These are phyloP conservation scores for Eupithecia pulchellata DNA, from an alignment of 2,888 invertebrate genomes.

Conservation along the genomic window DNA sequence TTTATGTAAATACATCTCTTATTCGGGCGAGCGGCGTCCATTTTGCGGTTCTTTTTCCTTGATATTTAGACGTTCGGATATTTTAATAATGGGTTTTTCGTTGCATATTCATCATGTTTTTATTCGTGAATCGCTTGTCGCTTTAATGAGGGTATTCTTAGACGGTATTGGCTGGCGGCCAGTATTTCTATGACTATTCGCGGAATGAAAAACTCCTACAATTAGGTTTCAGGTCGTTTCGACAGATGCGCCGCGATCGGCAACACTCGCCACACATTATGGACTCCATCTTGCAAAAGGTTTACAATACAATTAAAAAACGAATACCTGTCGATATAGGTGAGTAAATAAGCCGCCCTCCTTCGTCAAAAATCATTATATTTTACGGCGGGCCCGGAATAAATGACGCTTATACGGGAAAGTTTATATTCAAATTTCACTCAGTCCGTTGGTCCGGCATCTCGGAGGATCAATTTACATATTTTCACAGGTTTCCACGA, in stretches of 20 bases:
- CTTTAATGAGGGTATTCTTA: slow-evolving; percentile 44
- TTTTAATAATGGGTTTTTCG: slow-evolving; percentile 66
- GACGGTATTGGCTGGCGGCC: slow-evolving; percentile 42
- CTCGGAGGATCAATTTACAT: slow-evolving; percentile 85
- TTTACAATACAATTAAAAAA: slow-evolving; percentile 55
- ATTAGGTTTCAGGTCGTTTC: slow-evolving; percentile 32
- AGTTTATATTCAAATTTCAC: slow-evolving; percentile 85
- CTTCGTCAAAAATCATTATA: slow-evolving; percentile 84
- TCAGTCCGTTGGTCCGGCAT: slow-evolving; percentile 80
- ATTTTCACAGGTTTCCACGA: slow-evolving; percentile 83
- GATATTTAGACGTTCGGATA: slow-evolving; percentile 71
- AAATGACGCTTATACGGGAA: slow-evolving; percentile 77
- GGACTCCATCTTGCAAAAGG: slow-evolving; percentile 47
- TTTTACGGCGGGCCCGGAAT: slow-evolving; percentile 81
- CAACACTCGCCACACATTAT: slow-evolving; percentile 27
- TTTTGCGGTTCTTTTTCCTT: slow-evolving; percentile 71
- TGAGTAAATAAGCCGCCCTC: slow-evolving; percentile 78
- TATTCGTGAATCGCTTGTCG: slow-evolving; percentile 41
- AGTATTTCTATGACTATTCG: slow-evolving; percentile 43
- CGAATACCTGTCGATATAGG: slow-evolving; percentile 71
- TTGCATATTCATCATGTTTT: slow-evolving; percentile 56
- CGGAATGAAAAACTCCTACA: slow-evolving; percentile 36
- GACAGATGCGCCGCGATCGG: slow-evolving; percentile 32
- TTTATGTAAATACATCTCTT: slow-evolving; percentile 84
- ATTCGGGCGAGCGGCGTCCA: slow-evolving; percentile 75